A percentile compares a stretch with the other conserved stretches of the same genome.
These are phyloP conservation scores for Silvanus unidentatus DNA, from an alignment of 2,888 invertebrate species.

Conservation along the genomic window DNA sequence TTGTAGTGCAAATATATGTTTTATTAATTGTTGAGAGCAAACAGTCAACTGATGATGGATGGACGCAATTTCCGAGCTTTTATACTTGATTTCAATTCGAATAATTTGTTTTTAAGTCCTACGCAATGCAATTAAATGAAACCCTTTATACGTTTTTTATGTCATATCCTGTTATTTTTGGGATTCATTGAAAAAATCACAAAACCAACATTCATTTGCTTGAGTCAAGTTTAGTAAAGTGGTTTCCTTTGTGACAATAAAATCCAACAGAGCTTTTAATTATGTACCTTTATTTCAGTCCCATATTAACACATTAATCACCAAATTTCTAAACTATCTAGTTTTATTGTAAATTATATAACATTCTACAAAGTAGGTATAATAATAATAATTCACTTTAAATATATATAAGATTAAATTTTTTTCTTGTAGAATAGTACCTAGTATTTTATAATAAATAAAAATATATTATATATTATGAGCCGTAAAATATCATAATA, in stretches of 20 bases:
- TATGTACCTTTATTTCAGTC: slow-evolving; percentile 32
- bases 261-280: background rate
- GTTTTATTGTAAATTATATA: slow-evolving; percentile 21
- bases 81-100: no score
- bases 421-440: slow-evolving; percentile 2
- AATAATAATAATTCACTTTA: slow-evolving; percentile 17
- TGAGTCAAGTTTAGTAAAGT: no score
- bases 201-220: no score
- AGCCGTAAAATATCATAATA: slow-evolving; percentile 26
- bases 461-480: slow-evolving; percentile 20
- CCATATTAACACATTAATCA: slow-evolving; percentile 38
- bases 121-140: no score
- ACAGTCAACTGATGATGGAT: no score
- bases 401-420: slow-evolving; percentile 13
- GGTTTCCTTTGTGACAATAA: background rate
- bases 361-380: slow-evolving; percentile 8
- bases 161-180: no score
- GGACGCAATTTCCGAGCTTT: no score
- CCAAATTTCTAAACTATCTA: slow-evolving; percentile 26
- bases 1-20: no score
- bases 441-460: slow-evolving; percentile 13
- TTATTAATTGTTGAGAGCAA: no score
- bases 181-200: no score
- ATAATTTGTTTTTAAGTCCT: no score
- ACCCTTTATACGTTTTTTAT: no score